Evolutionary conservation across 2,888 invertebrate genomes (phyloP).

Genomic region (Athalia circularis): DNA sequence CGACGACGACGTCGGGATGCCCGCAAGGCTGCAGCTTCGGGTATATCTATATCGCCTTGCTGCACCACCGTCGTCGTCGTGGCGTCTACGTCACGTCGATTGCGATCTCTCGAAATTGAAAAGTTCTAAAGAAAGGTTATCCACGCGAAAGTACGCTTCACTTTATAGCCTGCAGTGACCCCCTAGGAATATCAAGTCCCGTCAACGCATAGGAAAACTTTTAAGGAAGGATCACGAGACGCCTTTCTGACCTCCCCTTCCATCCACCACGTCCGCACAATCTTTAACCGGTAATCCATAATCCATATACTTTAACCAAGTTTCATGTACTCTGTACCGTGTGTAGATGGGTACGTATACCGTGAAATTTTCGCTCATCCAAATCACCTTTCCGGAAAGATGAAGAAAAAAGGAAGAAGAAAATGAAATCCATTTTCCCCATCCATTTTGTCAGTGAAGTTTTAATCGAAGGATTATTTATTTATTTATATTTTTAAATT

Average conservation of each 20-base stretch:
- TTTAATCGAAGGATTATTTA: too few species aligned
- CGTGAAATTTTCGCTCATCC: not conserved
- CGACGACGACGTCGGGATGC: too few species aligned
- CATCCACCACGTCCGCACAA: not conserved
- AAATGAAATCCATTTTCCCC: too few species aligned
- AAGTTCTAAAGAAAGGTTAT: conserved; percentile 41
- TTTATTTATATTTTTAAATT: too few species aligned
- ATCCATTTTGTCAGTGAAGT: too few species aligned
- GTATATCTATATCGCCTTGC: too few species aligned
- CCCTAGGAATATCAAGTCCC: conserved; percentile 42
- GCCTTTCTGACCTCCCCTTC: not conserved
- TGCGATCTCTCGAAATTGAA: conserved; percentile 42
- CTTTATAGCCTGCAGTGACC: conserved; percentile 43
- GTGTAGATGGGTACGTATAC: not conserved
- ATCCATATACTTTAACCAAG: not conserved
- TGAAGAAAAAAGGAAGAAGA: too few species aligned
- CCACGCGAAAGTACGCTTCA: conserved; percentile 42
- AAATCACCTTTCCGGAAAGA: not conserved
- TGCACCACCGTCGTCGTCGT: conserved; percentile 11
- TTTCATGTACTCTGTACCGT: not conserved
- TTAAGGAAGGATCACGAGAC: not conserved
- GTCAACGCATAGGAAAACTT: conserved; percentile 39
- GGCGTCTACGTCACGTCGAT: conserved; percentile 42
- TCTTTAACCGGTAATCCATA: conserved; percentile 5
- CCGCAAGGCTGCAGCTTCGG: too few species aligned